Evolutionary conservation across 1,140 invertebrate species (phyloP).

Genomic region (Hyphantria cunea): DNA sequence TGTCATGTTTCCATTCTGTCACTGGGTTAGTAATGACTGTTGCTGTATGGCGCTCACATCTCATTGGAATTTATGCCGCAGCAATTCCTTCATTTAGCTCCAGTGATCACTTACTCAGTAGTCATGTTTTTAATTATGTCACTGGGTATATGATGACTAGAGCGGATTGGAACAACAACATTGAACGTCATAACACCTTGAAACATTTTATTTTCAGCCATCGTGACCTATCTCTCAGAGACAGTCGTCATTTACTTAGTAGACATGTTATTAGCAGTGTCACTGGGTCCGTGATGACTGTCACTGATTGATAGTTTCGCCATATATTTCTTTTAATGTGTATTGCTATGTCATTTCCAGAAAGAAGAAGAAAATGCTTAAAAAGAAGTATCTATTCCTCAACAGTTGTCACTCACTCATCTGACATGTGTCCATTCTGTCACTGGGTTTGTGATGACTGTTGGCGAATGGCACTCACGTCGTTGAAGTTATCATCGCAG

Average conservation of each 20-base stretch:
- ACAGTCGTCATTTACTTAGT: slow-evolving; percentile 35
- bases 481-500: too few relatives aligned
- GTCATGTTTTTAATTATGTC: slow-evolving; percentile 42
- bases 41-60: neutral
- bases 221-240: slow-evolving; percentile 3
- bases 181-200: too few relatives aligned
- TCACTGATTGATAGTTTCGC: slow-evolving; percentile 45
- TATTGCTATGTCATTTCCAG: too few relatives aligned
- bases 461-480: neutral
- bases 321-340: neutral
- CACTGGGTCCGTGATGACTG: slow-evolving; percentile 39
- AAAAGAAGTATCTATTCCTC: too few relatives aligned
- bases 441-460: slow-evolving; percentile 38
- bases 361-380: too few relatives aligned
- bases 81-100: neutral
- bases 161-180: neutral
- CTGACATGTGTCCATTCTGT: slow-evolving; percentile 39
- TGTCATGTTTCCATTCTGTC: slow-evolving; percentile 41
- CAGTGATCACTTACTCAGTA: slow-evolving; percentile 36
- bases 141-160: slow-evolving; percentile 45
- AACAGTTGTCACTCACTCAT: slow-evolving; percentile 35
- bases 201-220: too few relatives aligned
- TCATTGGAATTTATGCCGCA: neutral
- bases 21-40: slow-evolving; percentile 36
- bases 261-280: slow-evolving; percentile 40